Conservation (phyloP, 2,888 invertebrate species). For the Trichacis sp. region DNA sequence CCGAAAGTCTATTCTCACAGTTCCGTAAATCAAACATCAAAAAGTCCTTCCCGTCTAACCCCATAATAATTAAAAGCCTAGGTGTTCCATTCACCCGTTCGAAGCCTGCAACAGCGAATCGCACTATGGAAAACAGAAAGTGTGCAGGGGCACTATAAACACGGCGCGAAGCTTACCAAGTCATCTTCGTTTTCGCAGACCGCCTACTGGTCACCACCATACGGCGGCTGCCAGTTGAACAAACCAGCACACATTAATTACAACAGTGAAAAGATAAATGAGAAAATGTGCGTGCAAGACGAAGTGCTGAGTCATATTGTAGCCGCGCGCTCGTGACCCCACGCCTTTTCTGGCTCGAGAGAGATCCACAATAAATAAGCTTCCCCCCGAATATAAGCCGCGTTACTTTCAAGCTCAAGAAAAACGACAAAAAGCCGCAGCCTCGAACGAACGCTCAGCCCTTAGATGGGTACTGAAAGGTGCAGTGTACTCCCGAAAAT, state of each 20-base stretch:
- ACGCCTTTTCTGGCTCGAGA: no score
- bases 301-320: conserved; percentile 53
- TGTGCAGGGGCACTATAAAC: conserved; percentile 8
- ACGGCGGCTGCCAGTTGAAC: conserved; percentile 45
- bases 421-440: neutral
- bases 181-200: conserved; percentile 36
- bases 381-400: neutral
- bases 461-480: no score
- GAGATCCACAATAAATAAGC: neutral
- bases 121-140: neutral
- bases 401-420: neutral
- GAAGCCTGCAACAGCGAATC: neutral
- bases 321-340: neutral
- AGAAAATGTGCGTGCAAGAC: conserved; percentile 50
- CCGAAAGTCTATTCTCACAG: no score
- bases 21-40: no score
- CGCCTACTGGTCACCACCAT: conserved; percentile 32
- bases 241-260: conserved; percentile 58
- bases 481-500: no score
- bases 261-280: conserved; percentile 57
- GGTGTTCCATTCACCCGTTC: neutral
- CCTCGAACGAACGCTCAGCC: no score
- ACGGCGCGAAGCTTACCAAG: conserved; percentile 19
- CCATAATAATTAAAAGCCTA: no score
- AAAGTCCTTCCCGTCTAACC: no score